phyloP scores from a whole-genome alignment of 2,113 vertebrate genomes.

The Papio anubis region DNA sequence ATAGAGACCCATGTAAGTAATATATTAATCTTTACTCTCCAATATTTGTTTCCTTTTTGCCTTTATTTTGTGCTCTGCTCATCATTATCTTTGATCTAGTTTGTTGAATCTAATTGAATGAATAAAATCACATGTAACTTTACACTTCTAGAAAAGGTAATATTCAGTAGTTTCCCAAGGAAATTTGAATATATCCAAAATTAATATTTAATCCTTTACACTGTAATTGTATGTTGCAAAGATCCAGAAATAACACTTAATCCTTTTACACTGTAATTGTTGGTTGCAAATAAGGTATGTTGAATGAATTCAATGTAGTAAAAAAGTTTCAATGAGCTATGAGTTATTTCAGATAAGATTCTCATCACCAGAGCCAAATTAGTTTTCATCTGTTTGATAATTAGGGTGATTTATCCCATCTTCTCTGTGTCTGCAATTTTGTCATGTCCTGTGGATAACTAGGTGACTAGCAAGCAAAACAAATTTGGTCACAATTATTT shows the following conservation, averaged over 20 bases:
- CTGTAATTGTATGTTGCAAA: background rate
- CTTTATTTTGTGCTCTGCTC: background rate
- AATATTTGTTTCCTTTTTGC: background rate
- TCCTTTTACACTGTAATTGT: background rate
- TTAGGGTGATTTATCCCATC: slow-evolving; percentile 12
- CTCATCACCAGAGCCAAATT: background rate
- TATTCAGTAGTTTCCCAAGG: background rate
- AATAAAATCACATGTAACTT: background rate
- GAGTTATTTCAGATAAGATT: slow-evolving; percentile 1
- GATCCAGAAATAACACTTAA: background rate
- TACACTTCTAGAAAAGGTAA: slow-evolving; percentile 17
- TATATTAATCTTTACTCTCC: background rate
- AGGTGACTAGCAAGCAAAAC: slow-evolving; percentile 81
- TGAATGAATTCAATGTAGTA: background rate
- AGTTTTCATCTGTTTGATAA: slow-evolving; percentile 50
- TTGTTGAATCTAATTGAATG: background rate
- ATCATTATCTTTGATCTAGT: background rate
- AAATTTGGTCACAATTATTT: slow-evolving; percentile 82
- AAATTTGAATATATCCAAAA: background rate
- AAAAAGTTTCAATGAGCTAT: background rate
- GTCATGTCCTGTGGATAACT: slow-evolving; percentile 68
- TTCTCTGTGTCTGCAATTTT: background rate
- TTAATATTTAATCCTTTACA: background rate
- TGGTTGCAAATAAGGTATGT: background rate
- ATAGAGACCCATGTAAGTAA: background rate